phyloP scores from a whole-genome alignment of 2,888 invertebrate species.

The Cerastis leucographa region DNA sequence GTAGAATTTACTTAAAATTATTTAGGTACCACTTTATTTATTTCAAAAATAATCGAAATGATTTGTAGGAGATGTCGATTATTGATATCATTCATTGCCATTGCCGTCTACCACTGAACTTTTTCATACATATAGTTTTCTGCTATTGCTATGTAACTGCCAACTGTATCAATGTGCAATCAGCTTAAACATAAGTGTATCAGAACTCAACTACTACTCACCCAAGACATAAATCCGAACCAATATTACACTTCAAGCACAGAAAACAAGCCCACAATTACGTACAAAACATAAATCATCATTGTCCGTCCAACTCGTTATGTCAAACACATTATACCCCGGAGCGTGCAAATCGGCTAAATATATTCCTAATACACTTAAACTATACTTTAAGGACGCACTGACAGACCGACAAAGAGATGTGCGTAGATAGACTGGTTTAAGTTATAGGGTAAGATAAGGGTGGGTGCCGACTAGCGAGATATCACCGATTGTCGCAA shows the following conservation, averaged over 20 bases:
- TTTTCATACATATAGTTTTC: neutral
- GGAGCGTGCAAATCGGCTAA: slow-evolving; percentile 78
- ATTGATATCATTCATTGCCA: neutral
- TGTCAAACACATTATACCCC: slow-evolving; percentile 70
- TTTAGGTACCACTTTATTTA: neutral
- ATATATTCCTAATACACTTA: slow-evolving; percentile 73
- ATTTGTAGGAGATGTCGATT: no score
- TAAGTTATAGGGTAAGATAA: slow-evolving; percentile 63
- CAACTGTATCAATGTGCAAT: neutral
- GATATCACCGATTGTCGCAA: slow-evolving; percentile 36
- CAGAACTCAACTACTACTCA: neutral
- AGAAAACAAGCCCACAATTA: slow-evolving; percentile 63
- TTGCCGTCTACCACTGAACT: neutral
- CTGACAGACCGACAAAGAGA: slow-evolving; percentile 76
- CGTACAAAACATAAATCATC: slow-evolving; percentile 66
- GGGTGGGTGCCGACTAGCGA: slow-evolving; percentile 57
- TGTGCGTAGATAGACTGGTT: slow-evolving; percentile 55
- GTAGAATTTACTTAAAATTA: neutral
- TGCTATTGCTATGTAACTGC: neutral
- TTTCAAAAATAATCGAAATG: neutral
- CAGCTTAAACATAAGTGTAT: neutral
- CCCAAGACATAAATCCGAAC: slow-evolving; percentile 30
- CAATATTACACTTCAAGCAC: slow-evolving; percentile 29
- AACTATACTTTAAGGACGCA: slow-evolving; percentile 69
- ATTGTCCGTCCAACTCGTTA: slow-evolving; percentile 67